Evolutionary conservation across 2,888 invertebrate species (phyloP).

Genomic region (Eristalinus sepulchralis): DNA sequence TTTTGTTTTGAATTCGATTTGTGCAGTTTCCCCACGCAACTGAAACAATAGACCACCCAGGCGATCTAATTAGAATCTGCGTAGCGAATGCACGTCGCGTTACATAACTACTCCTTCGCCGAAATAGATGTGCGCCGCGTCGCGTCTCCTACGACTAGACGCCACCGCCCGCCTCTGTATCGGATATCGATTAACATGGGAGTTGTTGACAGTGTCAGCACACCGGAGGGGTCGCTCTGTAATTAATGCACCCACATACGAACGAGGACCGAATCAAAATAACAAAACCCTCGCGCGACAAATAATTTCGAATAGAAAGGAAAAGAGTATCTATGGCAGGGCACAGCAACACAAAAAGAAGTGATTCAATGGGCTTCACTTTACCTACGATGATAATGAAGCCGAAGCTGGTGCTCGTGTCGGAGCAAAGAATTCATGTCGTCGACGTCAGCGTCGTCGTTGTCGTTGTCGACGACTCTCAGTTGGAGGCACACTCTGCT

Average conservation of each 20-base stretch:
- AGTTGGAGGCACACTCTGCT: constrained; percentile 17
- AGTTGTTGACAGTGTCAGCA: constrained; percentile 24
- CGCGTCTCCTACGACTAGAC: background rate
- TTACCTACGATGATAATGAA: constrained; percentile 18
- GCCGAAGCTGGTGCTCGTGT: constrained; percentile 24
- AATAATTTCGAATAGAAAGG: constrained; percentile 36
- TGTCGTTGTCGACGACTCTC: constrained; percentile 4
- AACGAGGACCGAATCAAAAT: background rate
- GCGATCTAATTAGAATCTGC: constrained; percentile 2
- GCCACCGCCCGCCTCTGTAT: background rate
- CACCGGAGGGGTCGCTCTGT: constrained; percentile 15
- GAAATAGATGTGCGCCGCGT: background rate
- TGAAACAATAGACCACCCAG: background rate
- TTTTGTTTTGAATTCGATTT: constrained; percentile 19
- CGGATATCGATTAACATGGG: constrained; percentile 25
- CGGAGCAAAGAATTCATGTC: constrained; percentile 39
- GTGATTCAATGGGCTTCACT: constrained; percentile 45
- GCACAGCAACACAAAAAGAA: constrained; percentile 15
- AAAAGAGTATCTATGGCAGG: constrained; percentile 28
- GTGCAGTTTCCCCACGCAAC: background rate
- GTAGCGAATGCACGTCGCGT: background rate
- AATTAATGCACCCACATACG: constrained; percentile 67
- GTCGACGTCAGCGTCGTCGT: no score
- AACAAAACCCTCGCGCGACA: constrained; percentile 9
- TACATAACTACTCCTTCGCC: background rate